Conservation (phyloP, 2,797 vertebrate species). For the Sternarchorhynchus goeldii region DNA sequence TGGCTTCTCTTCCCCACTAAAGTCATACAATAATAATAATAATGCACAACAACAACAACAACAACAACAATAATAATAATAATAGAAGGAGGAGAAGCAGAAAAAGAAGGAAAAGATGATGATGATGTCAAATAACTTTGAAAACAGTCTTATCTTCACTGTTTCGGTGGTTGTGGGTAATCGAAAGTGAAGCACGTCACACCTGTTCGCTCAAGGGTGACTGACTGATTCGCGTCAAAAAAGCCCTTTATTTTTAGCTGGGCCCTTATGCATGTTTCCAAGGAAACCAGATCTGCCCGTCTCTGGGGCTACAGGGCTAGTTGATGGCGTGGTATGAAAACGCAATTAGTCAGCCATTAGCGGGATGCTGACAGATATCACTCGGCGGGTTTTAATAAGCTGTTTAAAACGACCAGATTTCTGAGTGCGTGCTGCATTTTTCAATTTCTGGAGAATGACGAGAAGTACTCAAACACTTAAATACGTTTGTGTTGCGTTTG, state of each 20-base stretch:
- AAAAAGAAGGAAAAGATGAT: neutral
- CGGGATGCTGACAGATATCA: neutral
- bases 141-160: neutral
- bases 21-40: neutral
- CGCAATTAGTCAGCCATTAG: constrained; percentile 35
- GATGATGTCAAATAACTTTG: neutral
- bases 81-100: neutral
- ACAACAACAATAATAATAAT: no score
- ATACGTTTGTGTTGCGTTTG: neutral
- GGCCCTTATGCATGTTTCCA: constrained; percentile 40
- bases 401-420: neutral
- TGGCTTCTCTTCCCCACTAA: neutral
- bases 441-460: neutral
- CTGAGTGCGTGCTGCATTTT: neutral
- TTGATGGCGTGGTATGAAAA: constrained; percentile 24
- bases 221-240: constrained; percentile 21
- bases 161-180: neutral
- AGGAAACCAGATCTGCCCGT: constrained; percentile 40
- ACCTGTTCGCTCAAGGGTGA: constrained; percentile 34
- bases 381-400: constrained; percentile 5
- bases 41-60: no score
- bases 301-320: constrained; percentile 11
- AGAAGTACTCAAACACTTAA: neutral
- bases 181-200: constrained; percentile 20
- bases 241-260: constrained; percentile 44